Evolutionary conservation across 2,888 invertebrate genomes (phyloP).

Genomic region (Ectemnius lituratus): DNA sequence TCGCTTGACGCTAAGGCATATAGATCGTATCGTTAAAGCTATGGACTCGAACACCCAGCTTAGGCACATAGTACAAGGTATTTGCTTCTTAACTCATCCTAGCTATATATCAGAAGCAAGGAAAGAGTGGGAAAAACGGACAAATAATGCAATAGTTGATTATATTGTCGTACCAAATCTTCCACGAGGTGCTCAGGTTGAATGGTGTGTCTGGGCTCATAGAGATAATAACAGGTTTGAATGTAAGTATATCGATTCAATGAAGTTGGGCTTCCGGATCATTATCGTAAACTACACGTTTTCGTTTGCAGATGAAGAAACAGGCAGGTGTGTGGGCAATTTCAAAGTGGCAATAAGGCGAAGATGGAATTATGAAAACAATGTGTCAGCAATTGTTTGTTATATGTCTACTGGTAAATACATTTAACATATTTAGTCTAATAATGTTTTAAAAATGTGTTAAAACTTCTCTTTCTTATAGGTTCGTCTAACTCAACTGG

Average conservation of each 20-base stretch:
- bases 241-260: slow-evolving; percentile 81
- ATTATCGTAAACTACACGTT: slow-evolving; percentile 1
- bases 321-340: slow-evolving; percentile 90
- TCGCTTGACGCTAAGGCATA: slow-evolving; percentile 89
- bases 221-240: slow-evolving; percentile 92
- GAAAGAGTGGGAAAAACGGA: slow-evolving; percentile 89
- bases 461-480: slow-evolving; percentile 49
- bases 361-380: slow-evolving; percentile 93
- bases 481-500: slow-evolving; percentile 76
- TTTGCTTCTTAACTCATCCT: slow-evolving; percentile 91
- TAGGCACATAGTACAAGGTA: slow-evolving; percentile 90
- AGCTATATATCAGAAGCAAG: slow-evolving; percentile 86
- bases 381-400: slow-evolving; percentile 91
- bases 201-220: slow-evolving; percentile 97
- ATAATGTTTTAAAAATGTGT: slow-evolving; percentile 17
- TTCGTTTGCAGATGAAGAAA: slow-evolving; percentile 87
- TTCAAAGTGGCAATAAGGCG: slow-evolving; percentile 91
- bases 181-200: slow-evolving; percentile 89
- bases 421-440: slow-evolving; percentile 10
- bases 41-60: slow-evolving; percentile 88
- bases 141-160: slow-evolving; percentile 92
- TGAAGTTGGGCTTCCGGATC: background rate
- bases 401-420: slow-evolving; percentile 86
- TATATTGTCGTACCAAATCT: slow-evolving; percentile 90
- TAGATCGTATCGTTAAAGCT: slow-evolving; percentile 89